These are phyloP conservation scores for Orestias chungarensis DNA, from an alignment of 2,797 vertebrate genomes.

Conservation along the genomic window DNA sequence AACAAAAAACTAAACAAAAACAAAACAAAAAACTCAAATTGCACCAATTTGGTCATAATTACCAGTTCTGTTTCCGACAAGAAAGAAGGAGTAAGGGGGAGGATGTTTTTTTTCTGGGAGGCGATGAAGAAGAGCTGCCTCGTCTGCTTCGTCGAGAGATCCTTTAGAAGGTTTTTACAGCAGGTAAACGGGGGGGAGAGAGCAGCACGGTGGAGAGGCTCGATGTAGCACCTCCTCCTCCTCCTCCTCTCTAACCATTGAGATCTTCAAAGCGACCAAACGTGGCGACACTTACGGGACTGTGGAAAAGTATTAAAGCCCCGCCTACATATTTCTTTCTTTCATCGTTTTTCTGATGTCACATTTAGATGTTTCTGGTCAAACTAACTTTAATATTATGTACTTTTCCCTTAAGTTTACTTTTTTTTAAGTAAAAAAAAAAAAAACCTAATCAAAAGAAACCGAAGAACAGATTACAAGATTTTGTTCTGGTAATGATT, in stretches of 20 bases:
- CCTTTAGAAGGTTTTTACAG: slow-evolving; percentile 59
- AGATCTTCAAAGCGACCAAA: slow-evolving; percentile 63
- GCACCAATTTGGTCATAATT: slow-evolving; percentile 61
- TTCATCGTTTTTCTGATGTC: background rate
- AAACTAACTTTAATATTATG: slow-evolving; percentile 1
- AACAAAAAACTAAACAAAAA: background rate
- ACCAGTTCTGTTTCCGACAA: slow-evolving; percentile 23
- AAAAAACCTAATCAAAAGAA: background rate
- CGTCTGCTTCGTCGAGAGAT: slow-evolving; percentile 35
- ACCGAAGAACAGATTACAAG: too few species aligned
- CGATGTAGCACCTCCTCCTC: slow-evolving; percentile 17
- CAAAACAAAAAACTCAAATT: slow-evolving; percentile 55
- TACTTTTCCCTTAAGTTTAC: too few species aligned
- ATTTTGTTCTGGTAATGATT: too few species aligned
- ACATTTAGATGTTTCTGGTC: background rate
- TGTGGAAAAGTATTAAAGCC: background rate
- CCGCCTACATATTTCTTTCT: background rate
- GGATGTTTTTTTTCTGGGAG: slow-evolving; percentile 46
- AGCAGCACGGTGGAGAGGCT: slow-evolving; percentile 42
- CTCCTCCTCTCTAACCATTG: slow-evolving; percentile 19
- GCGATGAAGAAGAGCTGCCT: slow-evolving; percentile 54
- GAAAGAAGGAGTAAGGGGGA: slow-evolving; percentile 59
- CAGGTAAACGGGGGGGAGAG: slow-evolving; percentile 63
- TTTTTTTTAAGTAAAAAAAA: background rate
- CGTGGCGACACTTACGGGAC: slow-evolving; percentile 45